phyloP scores from a whole-genome alignment of 2,888 invertebrate species.

The Acanthacorydalis orientalis region DNA sequence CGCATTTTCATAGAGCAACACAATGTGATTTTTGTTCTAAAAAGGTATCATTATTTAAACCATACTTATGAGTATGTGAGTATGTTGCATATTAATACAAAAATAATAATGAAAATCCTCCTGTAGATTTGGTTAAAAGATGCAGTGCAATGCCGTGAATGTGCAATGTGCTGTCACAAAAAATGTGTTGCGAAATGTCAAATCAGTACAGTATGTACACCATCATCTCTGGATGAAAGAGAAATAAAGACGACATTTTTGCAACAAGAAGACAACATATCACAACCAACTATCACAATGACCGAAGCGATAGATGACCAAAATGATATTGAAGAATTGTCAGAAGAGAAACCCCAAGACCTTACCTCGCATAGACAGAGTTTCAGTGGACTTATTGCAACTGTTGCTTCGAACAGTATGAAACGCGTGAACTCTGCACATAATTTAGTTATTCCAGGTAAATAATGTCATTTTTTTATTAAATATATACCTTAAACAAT shows the following conservation, averaged over 20 bases:
- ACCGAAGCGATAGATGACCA: constrained; percentile 23
- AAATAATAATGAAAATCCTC: neutral
- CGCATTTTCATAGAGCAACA: constrained; percentile 77
- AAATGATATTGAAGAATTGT: constrained; percentile 8
- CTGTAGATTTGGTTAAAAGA: constrained; percentile 88
- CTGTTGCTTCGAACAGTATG: constrained; percentile 30
- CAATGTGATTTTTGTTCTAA: constrained; percentile 89
- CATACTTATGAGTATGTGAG: neutral
- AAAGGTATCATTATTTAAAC: constrained; percentile 45
- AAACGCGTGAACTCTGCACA: constrained; percentile 57
- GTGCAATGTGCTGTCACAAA: constrained; percentile 86
- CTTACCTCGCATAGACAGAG: constrained; percentile 19
- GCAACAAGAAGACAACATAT: constrained; percentile 1
- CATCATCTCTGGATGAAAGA: constrained; percentile 13
- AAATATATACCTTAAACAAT: neutral
- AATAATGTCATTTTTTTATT: constrained; percentile 11
- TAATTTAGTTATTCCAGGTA: constrained; percentile 46
- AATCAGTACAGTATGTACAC: constrained; percentile 45
- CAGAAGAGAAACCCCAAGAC: constrained; percentile 6
- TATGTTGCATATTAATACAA: too few relatives aligned
- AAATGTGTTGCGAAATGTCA: constrained; percentile 86
- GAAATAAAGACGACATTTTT: neutral
- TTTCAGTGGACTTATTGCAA: constrained; percentile 26
- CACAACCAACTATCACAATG: constrained; percentile 30
- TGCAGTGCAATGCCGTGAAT: constrained; percentile 80